Base-by-base conservation (phyloP, 2,888 invertebrate genomes). In the Melanophora roralis region DNA sequence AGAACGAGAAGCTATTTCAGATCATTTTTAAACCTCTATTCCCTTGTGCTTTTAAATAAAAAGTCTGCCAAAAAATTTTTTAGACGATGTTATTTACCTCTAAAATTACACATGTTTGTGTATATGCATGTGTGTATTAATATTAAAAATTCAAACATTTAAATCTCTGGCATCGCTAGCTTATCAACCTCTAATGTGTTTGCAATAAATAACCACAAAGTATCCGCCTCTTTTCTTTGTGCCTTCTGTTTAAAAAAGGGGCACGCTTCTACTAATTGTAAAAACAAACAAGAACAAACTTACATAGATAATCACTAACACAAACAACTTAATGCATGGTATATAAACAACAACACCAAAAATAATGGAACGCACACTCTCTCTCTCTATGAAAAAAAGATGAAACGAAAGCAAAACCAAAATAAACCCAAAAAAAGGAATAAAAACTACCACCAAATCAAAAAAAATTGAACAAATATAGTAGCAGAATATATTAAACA, bases 261-360 rank as follows among this genome's bases (percentile, higher is more conserved):
- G n/a, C 60, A 68, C 45, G 64, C 40, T 69, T 38, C 49, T 27
- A 43, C 23, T 59, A 64, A 76, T 71, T 64, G 55, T n/a, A 57
- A 55, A 71, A 49, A 74, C 49, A 57, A 62, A 76, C 47, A 47
- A 47, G 36, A 59, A 49, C 16, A 59, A 62, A 34, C 21, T 81
- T 84, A 85, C 88, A 86, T 83, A 87, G 88, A 87, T 87, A 88
- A 81, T 12, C 86, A 86, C 84, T 43, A 82, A 77, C 43, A 82
- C 88, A 45, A 68, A 79, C 34, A 57, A 55, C 67, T 27, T 32
- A n/a, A 7, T 40, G 36, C 12, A 38, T 59, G 59, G 16, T 11
- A 62, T 53, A 14, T 32, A 65, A 64, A 55, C 53, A 59, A 34
- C 21, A 27, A 51, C 27, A 43, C 49, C 27, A 23, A 5, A 16